A percentile compares a stretch with the other conserved stretches of the same genome.
Conservation (phyloP, 2,888 invertebrate genomes). For the Chromoteleia sp. region DNA sequence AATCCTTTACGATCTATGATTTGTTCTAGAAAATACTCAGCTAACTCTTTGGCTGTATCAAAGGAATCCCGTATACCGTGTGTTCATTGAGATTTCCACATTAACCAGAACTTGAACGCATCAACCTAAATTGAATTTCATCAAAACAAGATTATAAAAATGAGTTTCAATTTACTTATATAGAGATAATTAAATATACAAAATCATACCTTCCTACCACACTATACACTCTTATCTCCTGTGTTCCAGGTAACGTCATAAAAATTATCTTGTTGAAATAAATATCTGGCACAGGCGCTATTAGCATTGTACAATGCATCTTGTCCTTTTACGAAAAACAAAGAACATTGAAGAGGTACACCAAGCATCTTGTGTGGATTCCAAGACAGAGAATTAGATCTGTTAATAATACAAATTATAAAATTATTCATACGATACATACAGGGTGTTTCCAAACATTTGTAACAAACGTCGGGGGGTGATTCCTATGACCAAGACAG, state of each 20-base stretch:
- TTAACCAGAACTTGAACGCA: constrained; percentile 96
- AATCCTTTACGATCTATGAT: constrained; percentile 87
- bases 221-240: constrained; percentile 95
- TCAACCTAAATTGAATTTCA: constrained; percentile 87
- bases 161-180: neutral
- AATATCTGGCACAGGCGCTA: constrained; percentile 90
- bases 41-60: constrained; percentile 88
- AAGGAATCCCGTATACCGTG: constrained; percentile 87
- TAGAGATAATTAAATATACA: neutral
- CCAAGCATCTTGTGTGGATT: constrained; percentile 95
- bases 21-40: constrained; percentile 86
- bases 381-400: constrained; percentile 92
- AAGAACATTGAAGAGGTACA: constrained; percentile 91
- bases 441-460: too few species aligned
- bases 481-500: too few species aligned
- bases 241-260: constrained; percentile 92
- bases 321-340: constrained; percentile 88
- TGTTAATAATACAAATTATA: constrained; percentile 75
- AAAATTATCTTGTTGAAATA: constrained; percentile 94
- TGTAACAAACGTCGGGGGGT: too few species aligned
- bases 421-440: constrained; percentile 2
- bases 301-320: constrained; percentile 89
- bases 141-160: neutral
- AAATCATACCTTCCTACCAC: constrained; percentile 91
- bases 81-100: constrained; percentile 94